Conservation (phyloP, 1,140 invertebrate genomes). For the Drosophila persimilis region DNA sequence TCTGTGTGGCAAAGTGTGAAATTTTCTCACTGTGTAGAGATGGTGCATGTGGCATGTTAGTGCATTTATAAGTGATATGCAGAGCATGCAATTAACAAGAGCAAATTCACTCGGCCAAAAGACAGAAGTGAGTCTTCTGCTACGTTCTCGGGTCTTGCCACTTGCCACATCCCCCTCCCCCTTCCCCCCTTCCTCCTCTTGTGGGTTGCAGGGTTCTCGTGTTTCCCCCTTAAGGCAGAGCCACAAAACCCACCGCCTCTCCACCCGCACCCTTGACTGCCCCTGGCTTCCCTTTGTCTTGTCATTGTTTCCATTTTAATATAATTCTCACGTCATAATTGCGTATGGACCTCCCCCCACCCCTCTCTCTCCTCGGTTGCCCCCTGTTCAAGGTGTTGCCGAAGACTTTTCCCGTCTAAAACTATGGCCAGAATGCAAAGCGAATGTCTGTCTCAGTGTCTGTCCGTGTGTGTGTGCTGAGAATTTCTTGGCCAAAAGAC, state of each 20-base stretch:
- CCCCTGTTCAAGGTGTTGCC: conserved; percentile 19
- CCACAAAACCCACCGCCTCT: conserved; percentile 28
- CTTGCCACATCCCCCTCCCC: not conserved
- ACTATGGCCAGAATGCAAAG: conserved; percentile 1
- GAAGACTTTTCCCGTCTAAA: conserved; percentile 8
- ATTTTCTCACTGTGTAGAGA: conserved; percentile 6
- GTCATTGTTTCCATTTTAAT: conserved; percentile 78
- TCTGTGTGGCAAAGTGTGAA: conserved; percentile 35
- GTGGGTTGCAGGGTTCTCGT: conserved; percentile 42
- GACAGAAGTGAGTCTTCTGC: conserved; percentile 4
- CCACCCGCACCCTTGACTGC: not conserved
- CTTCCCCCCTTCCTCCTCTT: not conserved
- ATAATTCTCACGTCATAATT: conserved; percentile 81
- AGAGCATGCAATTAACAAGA: conserved; percentile 82
- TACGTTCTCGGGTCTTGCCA: not conserved
- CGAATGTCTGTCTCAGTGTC: not conserved
- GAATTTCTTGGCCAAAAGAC: conserved; percentile 35
- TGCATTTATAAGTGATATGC: conserved; percentile 81
- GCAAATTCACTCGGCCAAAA: conserved; percentile 65
- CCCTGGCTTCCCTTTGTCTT: conserved; percentile 22
- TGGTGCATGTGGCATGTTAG: conserved; percentile 22
- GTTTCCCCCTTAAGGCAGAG: conserved; percentile 49
- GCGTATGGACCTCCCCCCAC: conserved; percentile 51
- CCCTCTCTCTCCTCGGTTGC: too few species aligned
- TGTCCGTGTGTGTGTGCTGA: conserved; percentile 5